These are phyloP conservation scores for Scopus umbretta DNA, from an alignment of 2,113 vertebrate genomes.

Conservation along the genomic window DNA sequence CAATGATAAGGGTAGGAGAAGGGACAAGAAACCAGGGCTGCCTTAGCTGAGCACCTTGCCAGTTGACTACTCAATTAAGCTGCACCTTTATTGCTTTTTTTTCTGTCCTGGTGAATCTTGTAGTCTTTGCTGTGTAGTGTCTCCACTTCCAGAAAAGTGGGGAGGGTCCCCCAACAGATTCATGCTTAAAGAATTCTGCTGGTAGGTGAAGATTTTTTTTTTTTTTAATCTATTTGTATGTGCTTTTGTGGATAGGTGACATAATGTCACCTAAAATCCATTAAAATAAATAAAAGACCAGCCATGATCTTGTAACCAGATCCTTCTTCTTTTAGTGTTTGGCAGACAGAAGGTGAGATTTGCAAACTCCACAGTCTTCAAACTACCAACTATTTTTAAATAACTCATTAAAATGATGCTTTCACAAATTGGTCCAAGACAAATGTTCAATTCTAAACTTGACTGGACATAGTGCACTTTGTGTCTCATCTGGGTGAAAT, in stretches of 20 bases:
- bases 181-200: neutral
- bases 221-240: neutral
- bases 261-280: neutral
- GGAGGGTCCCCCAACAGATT: neutral
- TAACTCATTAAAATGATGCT: neutral
- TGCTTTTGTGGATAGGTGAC: neutral
- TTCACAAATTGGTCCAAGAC: neutral
- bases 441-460: neutral
- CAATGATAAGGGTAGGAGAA: rapidly evolving
- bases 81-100: neutral
- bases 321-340: neutral
- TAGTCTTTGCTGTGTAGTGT: neutral
- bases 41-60: neutral
- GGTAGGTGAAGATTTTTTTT: neutral
- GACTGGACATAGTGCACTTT: neutral
- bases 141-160: neutral
- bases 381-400: neutral
- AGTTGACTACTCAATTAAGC: neutral
- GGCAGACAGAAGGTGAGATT: neutral
- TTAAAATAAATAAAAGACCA: neutral
- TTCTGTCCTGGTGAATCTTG: neutral
- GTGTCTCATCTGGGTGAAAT: neutral
- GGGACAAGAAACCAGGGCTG: neutral
- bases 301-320: neutral
- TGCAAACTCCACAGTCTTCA: neutral